A percentile compares a stretch with the other conserved stretches of the same genome.
phyloP scores from a whole-genome alignment of 2,797 vertebrate species.

The Pseudochromis fuscus region DNA sequence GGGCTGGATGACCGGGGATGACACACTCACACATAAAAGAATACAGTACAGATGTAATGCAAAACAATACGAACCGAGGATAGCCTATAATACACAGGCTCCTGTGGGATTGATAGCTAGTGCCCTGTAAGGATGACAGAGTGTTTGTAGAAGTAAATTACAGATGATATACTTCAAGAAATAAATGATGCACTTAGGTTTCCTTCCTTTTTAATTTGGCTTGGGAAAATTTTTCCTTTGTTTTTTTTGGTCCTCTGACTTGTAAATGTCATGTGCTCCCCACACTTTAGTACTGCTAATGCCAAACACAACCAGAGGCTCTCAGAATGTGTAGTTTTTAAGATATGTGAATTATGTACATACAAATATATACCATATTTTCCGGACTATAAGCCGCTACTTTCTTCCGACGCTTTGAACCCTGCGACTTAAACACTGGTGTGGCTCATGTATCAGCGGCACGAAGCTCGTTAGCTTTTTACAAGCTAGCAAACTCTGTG shows the following conservation, averaged over 20 bases:
- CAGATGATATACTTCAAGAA: not conserved
- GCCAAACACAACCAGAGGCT: not conserved
- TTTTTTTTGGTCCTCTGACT: not conserved
- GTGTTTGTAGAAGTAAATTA: not conserved
- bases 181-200: not conserved
- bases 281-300: not conserved
- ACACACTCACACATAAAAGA: slow-evolving; percentile 11
- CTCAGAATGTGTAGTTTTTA: not conserved
- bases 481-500: no score
- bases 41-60: slow-evolving; percentile 16
- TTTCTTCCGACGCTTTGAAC: no score
- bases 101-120: slow-evolving; percentile 13
- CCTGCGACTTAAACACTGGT: no score
- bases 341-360: no score
- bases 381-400: no score
- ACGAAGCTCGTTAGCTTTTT: no score
- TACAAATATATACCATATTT: no score
- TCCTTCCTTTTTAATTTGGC: slow-evolving; percentile 16
- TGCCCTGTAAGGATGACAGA: slow-evolving; percentile 13
- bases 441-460: no score
- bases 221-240: not conserved
- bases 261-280: not conserved
- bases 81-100: slow-evolving; percentile 18
- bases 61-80: not conserved
- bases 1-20: slow-evolving; percentile 26